Base-by-base conservation (phyloP, 2,888 invertebrate species). In the Anoncus sp. region DNA sequence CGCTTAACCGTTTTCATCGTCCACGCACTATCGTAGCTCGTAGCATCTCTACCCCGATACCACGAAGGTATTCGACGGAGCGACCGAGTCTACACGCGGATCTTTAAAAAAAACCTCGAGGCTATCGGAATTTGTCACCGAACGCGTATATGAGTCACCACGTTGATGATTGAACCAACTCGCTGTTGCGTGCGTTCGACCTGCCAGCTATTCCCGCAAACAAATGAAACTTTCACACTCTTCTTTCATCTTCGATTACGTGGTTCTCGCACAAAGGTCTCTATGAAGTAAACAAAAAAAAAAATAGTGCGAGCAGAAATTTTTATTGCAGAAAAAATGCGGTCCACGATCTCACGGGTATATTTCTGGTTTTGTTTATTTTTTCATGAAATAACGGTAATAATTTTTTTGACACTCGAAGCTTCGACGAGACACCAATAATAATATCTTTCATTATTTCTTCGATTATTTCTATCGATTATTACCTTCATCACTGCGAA, bases 111-210 rank as follows among this genome's bases (percentile, higher is more conserved):
- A 47, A n/a, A n/a, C n/a, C 53, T 70, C 70, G 49, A 74, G 70
- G 74, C 70, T 78, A 65, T 60, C 72, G 76, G n/a, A 57, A 76
- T 76, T 69, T 66, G 47, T 79, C 67, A 53, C 72, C 14, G 51
- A 63, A 49, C 59, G 51, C 20, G n/a, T n/a, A n/a, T n/a, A 63
- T 78, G 77, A 78, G 45, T 78, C 77, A 78, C 77, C 35, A n/a
- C n/a, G 51, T 40, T 51, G 40, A 45, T 45, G 66, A 62, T 43
- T 6, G 49, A 69, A 73, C 49, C 24, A 43, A 43, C 16, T 38
- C n/a, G n/a, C n/a, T 51, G 38, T 31, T 53, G 3, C 43, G n/a
- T 18, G 2, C 16, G 24, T 63, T n/a, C 18, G 14, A 51, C 24
- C 10, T 27, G 16, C 35, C 43, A 35, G 27, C 22, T 12, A 22